Evolutionary conservation across 2,888 invertebrate species (phyloP), one percentile per base, ranked within the genome.

Genomic region (Drosophila recens): DNA sequence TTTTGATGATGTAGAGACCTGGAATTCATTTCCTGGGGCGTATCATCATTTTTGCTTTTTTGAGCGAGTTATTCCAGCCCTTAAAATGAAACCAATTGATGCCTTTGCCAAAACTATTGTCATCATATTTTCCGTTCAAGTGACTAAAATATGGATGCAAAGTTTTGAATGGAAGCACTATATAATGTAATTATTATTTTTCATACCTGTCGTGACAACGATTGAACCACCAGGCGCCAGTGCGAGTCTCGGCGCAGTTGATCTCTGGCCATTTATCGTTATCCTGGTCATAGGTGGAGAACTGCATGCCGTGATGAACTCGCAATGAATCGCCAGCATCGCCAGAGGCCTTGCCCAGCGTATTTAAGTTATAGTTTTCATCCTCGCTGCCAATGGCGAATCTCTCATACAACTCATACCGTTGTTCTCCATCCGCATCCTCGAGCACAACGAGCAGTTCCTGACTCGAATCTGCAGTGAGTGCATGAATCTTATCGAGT

Each of bases 41-140:
- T 54, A 74, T 64, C 73, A 74, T 64, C 73, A 74, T 75, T 4
- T 54, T 23, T 9, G 73, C 73, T 15, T 46, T 64, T 23, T 75
- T 74, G 13, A 75, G 51, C 0, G 75, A 75, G 15, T 75, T 1
- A 70, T 8, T 36, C 61, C 64, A 45, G 8, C 71, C 71, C 11
- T 52, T 63, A 27, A 59, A 74, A 13, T 51, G 27, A 40, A 27
- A 20, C 73, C 73, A 74, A 51, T 75, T 59, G 46, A 74, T 52
- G 42, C 73, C 73, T 42, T 70, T 69, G 20, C 58, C 70, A 43
- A 20, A 33, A 0, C 56, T 4, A 34, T 51, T 70, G 43, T 70
- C 75, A 3, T 70, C 59, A 17, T 74, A 74, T 6, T 56, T 75
- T 4, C 76, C 73, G 23, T 71, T 59, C 56, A 74, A 40, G 36